These are phyloP conservation scores for Erythrocercus mccallii DNA, from an alignment of 2,113 vertebrate species.

Conservation along the genomic window DNA sequence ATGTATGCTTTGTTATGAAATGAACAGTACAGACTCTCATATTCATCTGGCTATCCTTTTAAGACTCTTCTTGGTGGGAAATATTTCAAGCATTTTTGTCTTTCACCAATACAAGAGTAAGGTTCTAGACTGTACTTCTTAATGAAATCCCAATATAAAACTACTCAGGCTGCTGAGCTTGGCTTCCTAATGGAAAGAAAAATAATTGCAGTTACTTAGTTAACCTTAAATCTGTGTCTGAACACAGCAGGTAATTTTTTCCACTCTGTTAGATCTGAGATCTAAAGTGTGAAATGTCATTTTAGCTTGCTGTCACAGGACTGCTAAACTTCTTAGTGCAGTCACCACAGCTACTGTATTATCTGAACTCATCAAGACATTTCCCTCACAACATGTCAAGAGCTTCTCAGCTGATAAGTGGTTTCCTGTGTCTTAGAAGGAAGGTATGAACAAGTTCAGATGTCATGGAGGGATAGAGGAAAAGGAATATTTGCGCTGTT, in stretches of 20 bases:
- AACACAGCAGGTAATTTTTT: not conserved
- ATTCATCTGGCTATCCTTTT: not conserved
- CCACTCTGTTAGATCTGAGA: not conserved
- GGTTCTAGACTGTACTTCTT: not conserved
- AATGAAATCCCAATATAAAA: not conserved
- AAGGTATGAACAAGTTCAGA: not conserved
- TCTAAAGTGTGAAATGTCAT: not conserved
- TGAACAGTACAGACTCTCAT: not conserved
- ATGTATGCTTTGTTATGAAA: not conserved
- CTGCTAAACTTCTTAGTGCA: not conserved
- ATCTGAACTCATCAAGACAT: not conserved
- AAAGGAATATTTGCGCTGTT: not conserved
- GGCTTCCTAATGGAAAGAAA: not conserved
- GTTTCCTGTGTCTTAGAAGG: not conserved
- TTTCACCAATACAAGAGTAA: not conserved
- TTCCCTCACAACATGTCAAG: not conserved
- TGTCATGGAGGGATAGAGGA: not conserved
- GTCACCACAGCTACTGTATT: not conserved
- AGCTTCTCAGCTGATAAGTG: not conserved
- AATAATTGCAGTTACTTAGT: not conserved
- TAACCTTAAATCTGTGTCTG: not conserved
- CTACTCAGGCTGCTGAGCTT: not conserved
- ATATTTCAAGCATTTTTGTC: not conserved
- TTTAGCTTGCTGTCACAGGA: not conserved
- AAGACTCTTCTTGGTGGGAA: not conserved